Conservation (phyloP, 2,797 vertebrate species). For the Hylomyscus alleni region DNA sequence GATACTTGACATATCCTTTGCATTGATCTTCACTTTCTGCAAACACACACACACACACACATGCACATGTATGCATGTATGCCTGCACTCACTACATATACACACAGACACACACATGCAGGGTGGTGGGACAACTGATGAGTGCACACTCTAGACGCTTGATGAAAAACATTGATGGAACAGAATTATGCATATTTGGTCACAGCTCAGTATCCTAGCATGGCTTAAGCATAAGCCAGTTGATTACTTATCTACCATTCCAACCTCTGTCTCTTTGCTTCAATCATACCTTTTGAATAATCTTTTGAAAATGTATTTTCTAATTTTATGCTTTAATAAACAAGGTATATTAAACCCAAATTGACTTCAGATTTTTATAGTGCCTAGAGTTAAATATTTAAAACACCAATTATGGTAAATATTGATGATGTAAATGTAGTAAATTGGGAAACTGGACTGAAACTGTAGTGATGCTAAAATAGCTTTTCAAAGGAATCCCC, state of each 20-base stretch:
- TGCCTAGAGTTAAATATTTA: constrained; percentile 76
- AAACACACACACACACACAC: too few species aligned
- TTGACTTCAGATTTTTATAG: constrained; percentile 76
- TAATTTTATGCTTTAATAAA: constrained; percentile 85
- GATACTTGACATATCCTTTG: neutral
- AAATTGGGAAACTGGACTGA: constrained; percentile 69
- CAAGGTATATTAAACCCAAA: constrained; percentile 78
- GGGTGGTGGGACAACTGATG: neutral
- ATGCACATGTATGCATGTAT: fast-evolving
- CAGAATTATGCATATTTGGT: constrained; percentile 62
- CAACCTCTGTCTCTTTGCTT: constrained; percentile 73
- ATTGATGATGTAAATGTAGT: constrained; percentile 63
- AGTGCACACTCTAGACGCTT: constrained; percentile 43
- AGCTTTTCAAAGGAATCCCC: constrained; percentile 56
- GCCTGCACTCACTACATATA: neutral
- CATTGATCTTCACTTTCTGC: neutral
- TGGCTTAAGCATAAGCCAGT: constrained; percentile 60
- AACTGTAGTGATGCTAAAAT: constrained; percentile 45
- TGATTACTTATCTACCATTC: constrained; percentile 53
- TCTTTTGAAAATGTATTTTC: constrained; percentile 78
- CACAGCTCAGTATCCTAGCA: constrained; percentile 58
- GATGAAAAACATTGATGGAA: constrained; percentile 19
- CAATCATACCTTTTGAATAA: constrained; percentile 75
- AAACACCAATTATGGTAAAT: constrained; percentile 74
- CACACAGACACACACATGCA: neutral